A percentile compares a stretch with the other conserved stretches of the same genome.
These are phyloP conservation scores for Drosophila varians DNA, from an alignment of 1,140 invertebrate genomes.

Conservation along the genomic window DNA sequence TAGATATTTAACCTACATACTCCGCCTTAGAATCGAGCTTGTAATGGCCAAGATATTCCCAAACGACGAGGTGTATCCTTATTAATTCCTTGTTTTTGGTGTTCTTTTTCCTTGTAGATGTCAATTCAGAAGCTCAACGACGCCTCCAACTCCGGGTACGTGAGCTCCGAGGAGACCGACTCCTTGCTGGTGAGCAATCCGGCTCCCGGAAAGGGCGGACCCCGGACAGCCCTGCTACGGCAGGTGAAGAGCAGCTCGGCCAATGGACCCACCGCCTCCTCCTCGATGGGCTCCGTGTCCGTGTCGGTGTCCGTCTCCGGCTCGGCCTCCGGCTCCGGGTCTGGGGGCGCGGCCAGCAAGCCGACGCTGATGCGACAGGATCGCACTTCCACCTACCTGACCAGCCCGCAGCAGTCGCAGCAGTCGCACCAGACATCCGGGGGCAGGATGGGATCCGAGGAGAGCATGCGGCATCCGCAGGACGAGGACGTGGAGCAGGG, in stretches of 20 bases:
- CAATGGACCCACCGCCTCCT: conserved; percentile 84
- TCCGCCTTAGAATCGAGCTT: not conserved
- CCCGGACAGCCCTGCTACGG: conserved; percentile 53
- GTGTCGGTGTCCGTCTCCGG: conserved; percentile 19
- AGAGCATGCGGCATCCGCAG: conserved; percentile 85
- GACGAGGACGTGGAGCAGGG: conserved; percentile 86
- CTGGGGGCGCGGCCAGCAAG: conserved; percentile 84
- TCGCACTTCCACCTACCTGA: conserved; percentile 89
- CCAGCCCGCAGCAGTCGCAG: conserved; percentile 90
- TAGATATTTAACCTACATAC: not conserved
- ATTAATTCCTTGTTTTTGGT: too few relatives aligned
- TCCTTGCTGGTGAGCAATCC: conserved; percentile 86
- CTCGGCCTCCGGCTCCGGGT: conserved; percentile 25
- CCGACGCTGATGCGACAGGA: conserved; percentile 93
- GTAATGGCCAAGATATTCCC: not conserved
- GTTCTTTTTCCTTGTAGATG: conserved; percentile 66
- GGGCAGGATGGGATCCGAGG: conserved; percentile 89
- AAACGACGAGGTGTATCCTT: too few relatives aligned
- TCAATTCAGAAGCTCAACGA: conserved; percentile 84
- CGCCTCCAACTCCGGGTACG: conserved; percentile 87
- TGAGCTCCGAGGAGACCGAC: conserved; percentile 91
- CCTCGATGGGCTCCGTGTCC: conserved; percentile 58
- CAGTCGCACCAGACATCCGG: conserved; percentile 86
- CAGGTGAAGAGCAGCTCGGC: conserved; percentile 70
- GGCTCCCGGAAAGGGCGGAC: conserved; percentile 61